phyloP scores from a whole-genome alignment of 2,888 invertebrate species.

The Eupithecia tripunctaria region DNA sequence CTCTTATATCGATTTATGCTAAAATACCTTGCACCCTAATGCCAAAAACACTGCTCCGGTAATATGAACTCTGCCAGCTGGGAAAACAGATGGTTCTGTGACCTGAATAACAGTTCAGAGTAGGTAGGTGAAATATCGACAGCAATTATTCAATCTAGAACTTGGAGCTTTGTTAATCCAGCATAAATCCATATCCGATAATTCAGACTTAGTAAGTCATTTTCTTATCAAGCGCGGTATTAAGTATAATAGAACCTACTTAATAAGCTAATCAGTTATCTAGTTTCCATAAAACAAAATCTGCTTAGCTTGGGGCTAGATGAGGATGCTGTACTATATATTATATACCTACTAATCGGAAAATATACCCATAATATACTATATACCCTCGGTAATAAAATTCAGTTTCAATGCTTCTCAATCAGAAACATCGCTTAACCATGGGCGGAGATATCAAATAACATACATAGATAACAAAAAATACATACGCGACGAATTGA shows the following conservation, averaged over 20 bases:
- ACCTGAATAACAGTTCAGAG: not conserved
- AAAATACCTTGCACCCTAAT: slow-evolving; percentile 48
- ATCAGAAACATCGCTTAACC: too few relatives aligned
- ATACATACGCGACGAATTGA: too few relatives aligned
- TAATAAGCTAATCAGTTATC: too few relatives aligned
- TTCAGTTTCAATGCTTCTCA: too few relatives aligned
- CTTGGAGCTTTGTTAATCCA: not conserved
- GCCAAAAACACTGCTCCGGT: slow-evolving; percentile 6
- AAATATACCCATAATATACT: too few relatives aligned
- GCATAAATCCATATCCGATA: not conserved
- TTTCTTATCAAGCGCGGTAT: not conserved
- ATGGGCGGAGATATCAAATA: too few relatives aligned
- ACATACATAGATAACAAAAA: too few relatives aligned
- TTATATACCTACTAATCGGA: too few relatives aligned
- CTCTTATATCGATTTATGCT: slow-evolving; percentile 58
- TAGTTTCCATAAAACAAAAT: too few relatives aligned
- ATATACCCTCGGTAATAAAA: too few relatives aligned
- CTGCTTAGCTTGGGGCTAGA: too few relatives aligned
- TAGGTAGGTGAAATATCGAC: not conserved
- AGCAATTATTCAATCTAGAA: not conserved
- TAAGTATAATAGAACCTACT: not conserved
- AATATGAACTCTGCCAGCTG: slow-evolving; percentile 3
- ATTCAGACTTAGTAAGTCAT: not conserved
- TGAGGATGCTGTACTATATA: too few relatives aligned
- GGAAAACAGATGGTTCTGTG: slow-evolving; percentile 7